A percentile compares a stretch with the other conserved stretches of the same genome.
These are phyloP conservation scores for Thrips palmi DNA, from an alignment of 1,140 invertebrate species.

Conservation along the genomic window DNA sequence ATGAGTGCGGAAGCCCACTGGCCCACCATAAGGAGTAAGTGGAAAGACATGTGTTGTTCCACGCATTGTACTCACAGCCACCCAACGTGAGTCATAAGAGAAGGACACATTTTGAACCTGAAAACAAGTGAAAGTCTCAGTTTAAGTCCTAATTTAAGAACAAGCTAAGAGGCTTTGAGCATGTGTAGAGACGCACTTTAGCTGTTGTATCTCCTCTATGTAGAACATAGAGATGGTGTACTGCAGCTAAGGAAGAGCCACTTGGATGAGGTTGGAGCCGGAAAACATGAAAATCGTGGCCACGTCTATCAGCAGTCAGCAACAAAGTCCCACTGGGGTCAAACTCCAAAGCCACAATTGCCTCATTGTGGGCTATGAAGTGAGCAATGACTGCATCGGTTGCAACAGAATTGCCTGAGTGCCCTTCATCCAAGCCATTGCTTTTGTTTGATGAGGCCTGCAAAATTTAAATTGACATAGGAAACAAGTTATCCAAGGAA, in stretches of 20 bases:
- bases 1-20: constrained; percentile 79
- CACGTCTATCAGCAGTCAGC: constrained; percentile 80
- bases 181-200: neutral
- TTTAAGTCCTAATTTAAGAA: neutral
- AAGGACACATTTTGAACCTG: constrained; percentile 75
- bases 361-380: constrained; percentile 83
- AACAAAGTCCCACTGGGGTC: constrained; percentile 82
- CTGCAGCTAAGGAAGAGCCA: constrained; percentile 66
- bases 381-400: constrained; percentile 78
- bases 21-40: constrained; percentile 90
- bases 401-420: too few species aligned
- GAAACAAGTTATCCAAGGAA: neutral
- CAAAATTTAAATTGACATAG: constrained; percentile 1
- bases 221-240: constrained; percentile 91
- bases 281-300: constrained; percentile 93
- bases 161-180: neutral
- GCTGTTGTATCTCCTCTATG: constrained; percentile 63
- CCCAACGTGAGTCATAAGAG: constrained; percentile 86
- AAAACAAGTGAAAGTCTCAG: neutral
- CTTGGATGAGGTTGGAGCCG: constrained; percentile 83
- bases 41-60: constrained; percentile 97
- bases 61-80: constrained; percentile 80
- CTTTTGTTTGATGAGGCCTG: constrained; percentile 25
- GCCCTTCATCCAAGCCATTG: constrained; percentile 28
- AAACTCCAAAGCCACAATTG: constrained; percentile 78